These are phyloP conservation scores for Typhlomys cinereus DNA, from an alignment of 2,113 vertebrate genomes.

Conservation along the genomic window DNA sequence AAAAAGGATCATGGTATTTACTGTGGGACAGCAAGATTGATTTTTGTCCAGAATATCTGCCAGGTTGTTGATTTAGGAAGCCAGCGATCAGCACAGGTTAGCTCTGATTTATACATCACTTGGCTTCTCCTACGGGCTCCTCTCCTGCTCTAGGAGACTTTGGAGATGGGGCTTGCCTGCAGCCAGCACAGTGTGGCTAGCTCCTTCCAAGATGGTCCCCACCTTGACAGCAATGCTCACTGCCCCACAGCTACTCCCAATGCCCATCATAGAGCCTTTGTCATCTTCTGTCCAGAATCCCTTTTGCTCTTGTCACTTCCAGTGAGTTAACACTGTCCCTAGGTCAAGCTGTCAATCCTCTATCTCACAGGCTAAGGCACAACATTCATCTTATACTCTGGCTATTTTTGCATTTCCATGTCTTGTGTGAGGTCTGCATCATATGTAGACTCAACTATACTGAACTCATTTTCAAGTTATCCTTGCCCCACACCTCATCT, in stretches of 20 bases:
- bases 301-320: neutral
- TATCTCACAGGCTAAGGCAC: neutral
- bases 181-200: neutral
- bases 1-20: slow-evolving; percentile 86
- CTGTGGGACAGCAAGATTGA: slow-evolving; percentile 86
- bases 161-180: neutral
- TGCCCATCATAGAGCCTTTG: neutral
- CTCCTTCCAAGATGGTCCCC: neutral
- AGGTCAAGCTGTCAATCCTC: neutral
- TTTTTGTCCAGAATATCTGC: slow-evolving; percentile 83
- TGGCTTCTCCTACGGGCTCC: slow-evolving; percentile 31
- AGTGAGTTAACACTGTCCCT: neutral
- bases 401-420: neutral
- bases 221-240: rapidly evolving
- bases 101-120: slow-evolving; percentile 82
- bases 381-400: neutral
- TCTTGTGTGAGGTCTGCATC: neutral
- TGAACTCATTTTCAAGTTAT: too few relatives aligned
- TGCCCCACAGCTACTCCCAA: rapidly evolving
- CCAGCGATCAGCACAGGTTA: slow-evolving; percentile 79
- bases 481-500: neutral
- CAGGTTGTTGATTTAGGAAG: slow-evolving; percentile 86
- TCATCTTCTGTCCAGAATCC: too few relatives aligned
- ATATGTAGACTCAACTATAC: neutral
- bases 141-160: neutral